A percentile compares a stretch with the other conserved stretches of the same genome.
Evolutionary conservation across 1,140 invertebrate genomes (phyloP).

Genomic region (Piezodorus guildinii): DNA sequence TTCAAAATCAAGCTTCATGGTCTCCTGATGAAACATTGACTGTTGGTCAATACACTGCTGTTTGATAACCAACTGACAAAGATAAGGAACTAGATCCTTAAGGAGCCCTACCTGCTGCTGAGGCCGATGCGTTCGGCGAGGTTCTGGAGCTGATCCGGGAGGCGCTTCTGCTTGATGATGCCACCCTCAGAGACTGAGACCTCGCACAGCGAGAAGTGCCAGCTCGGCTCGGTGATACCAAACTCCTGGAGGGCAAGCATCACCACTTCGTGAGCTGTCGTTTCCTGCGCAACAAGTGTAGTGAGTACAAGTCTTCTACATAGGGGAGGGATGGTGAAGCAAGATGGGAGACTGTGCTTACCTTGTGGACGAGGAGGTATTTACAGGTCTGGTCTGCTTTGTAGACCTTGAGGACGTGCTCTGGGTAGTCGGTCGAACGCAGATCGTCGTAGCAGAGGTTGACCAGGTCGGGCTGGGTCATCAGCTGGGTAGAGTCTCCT

Average conservation of each 20-base stretch:
- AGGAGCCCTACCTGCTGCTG: constrained; percentile 44
- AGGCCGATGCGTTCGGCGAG: constrained; percentile 87
- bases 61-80: too few relatives aligned
- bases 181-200: constrained; percentile 87
- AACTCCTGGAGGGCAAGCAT: constrained; percentile 96
- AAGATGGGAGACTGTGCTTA: constrained; percentile 25
- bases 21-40: too few relatives aligned
- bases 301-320: too few relatives aligned
- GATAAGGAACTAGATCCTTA: too few relatives aligned
- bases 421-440: constrained; percentile 73
- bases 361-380: constrained; percentile 90
- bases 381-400: constrained; percentile 95
- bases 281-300: constrained; percentile 47
- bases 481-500: constrained; percentile 15
- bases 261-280: constrained; percentile 93
- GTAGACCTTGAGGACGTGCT: constrained; percentile 95
- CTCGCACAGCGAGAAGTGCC: constrained; percentile 83
- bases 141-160: constrained; percentile 91
- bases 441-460: constrained; percentile 65
- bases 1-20: too few relatives aligned
- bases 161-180: constrained; percentile 88
- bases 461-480: constrained; percentile 65
- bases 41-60: too few relatives aligned
- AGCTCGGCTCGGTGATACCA: constrained; percentile 85
- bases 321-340: too few relatives aligned